Evolutionary conservation across 1,140 invertebrate species (phyloP).

Genomic region (Pantala flavescens): DNA sequence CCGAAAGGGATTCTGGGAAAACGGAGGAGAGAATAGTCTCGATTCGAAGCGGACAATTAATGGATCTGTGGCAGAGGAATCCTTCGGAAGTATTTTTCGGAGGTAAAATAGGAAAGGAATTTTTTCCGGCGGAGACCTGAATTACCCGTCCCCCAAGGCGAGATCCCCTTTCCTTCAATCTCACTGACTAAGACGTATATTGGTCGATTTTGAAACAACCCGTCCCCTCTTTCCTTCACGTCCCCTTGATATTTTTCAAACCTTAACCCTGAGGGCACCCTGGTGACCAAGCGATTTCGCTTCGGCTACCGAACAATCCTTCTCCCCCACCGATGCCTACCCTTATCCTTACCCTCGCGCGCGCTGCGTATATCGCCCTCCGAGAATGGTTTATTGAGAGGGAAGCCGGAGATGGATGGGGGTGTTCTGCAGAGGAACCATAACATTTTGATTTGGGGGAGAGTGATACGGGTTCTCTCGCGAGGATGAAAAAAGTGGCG

Average conservation of each 20-base stretch:
- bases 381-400: too few species aligned
- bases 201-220: background rate
- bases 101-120: too few species aligned
- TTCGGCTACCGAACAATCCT: background rate
- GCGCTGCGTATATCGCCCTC: background rate
- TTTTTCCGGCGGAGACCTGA: too few species aligned
- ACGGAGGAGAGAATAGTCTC: too few species aligned
- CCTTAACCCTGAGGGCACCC: too few species aligned
- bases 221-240: background rate
- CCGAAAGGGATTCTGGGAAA: too few species aligned
- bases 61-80: too few species aligned
- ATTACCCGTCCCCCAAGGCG: too few species aligned
- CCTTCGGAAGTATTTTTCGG: too few species aligned
- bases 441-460: background rate
- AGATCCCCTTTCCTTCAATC: background rate
- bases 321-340: background rate
- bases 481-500: background rate
- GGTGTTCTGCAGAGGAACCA: background rate
- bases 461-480: background rate
- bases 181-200: background rate
- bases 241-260: constrained; percentile 1
- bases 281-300: too few species aligned
- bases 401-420: background rate
- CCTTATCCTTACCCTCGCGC: background rate
- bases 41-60: too few species aligned